Percentiles rank a stretch among this genome's conserved stretches.
phyloP scores from a whole-genome alignment of 1,140 invertebrate species.

The Drosophila nebulosa region DNA sequence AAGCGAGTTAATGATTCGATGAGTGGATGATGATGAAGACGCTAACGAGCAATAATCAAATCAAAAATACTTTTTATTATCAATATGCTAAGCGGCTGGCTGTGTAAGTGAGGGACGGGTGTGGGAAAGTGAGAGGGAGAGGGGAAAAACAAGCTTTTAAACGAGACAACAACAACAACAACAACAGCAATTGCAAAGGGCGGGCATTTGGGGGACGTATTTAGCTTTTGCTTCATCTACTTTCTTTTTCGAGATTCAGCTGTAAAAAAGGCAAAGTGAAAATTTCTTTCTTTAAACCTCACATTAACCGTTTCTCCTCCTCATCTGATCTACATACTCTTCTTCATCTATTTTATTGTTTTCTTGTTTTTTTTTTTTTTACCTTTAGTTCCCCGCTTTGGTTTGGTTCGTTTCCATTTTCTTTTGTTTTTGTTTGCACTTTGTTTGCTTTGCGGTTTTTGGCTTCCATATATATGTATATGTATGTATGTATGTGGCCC shows the following conservation, averaged over 20 bases:
- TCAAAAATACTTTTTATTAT: slow-evolving; percentile 75
- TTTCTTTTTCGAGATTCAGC: too few species aligned
- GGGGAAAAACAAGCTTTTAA: slow-evolving; percentile 38
- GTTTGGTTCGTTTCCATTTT: background rate
- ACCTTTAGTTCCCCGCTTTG: slow-evolving; percentile 4
- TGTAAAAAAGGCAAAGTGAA: too few species aligned
- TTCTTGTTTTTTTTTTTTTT: slow-evolving; percentile 15
- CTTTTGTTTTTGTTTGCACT: slow-evolving; percentile 35
- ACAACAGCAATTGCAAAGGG: slow-evolving; percentile 19
- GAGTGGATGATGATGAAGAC: slow-evolving; percentile 24
- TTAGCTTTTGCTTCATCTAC: background rate
- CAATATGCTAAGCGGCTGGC: slow-evolving; percentile 27
- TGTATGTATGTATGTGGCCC: too few species aligned
- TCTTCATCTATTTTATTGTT: background rate
- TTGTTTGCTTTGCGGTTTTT: slow-evolving; percentile 73
- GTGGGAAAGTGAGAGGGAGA: background rate
- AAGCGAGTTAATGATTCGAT: slow-evolving; percentile 77
- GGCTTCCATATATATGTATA: slow-evolving; percentile 57
- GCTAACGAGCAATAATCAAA: slow-evolving; percentile 79
- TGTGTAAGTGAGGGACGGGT: background rate
- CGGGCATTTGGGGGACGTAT: background rate
- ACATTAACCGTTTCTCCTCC: too few species aligned
- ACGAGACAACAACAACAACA: slow-evolving; percentile 12
- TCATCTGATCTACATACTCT: too few species aligned
- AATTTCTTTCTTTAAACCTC: too few species aligned